Conservation (phyloP, 2,888 invertebrate species). For the Cerceris rybyensis region DNA sequence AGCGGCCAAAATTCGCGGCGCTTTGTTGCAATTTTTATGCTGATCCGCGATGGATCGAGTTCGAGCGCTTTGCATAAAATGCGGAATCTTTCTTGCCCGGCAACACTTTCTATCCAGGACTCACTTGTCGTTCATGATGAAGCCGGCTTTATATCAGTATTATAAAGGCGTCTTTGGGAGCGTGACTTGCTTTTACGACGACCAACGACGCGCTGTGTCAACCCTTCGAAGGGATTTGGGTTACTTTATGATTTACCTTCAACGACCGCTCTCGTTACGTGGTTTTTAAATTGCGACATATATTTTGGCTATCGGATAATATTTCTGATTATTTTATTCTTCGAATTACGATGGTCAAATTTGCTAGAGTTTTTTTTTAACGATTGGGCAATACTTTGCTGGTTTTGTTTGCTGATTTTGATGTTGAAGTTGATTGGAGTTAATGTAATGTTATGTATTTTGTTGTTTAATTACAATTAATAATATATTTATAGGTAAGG, state of each 20-base stretch:
- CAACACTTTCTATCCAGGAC: slow-evolving; percentile 31
- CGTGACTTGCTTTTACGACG: slow-evolving; percentile 46
- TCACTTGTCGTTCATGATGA: slow-evolving; percentile 38
- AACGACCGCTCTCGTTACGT: neutral
- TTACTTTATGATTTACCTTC: neutral
- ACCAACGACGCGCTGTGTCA: slow-evolving; percentile 11
- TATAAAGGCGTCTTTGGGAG: slow-evolving; percentile 46
- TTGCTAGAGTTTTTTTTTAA: no score
- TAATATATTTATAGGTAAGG: no score
- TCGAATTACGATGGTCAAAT: no score
- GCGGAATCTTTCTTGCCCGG: slow-evolving; percentile 25
- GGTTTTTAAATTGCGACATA: neutral
- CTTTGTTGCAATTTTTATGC: slow-evolving; percentile 53
- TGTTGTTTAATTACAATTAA: no score
- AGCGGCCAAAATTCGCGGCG: slow-evolving; percentile 14
- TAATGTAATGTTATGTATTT: no score
- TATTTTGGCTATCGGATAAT: no score
- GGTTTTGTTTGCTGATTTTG: no score
- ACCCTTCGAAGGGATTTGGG: neutral
- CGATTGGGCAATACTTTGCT: no score
- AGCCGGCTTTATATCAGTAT: slow-evolving; percentile 48
- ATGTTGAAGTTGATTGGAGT: no score
- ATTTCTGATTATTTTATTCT: no score
- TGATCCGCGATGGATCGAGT: slow-evolving; percentile 50
- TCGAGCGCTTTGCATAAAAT: slow-evolving; percentile 53